Conservation (phyloP, 2,113 vertebrate genomes). For the Triplophysa dalaica region DNA sequence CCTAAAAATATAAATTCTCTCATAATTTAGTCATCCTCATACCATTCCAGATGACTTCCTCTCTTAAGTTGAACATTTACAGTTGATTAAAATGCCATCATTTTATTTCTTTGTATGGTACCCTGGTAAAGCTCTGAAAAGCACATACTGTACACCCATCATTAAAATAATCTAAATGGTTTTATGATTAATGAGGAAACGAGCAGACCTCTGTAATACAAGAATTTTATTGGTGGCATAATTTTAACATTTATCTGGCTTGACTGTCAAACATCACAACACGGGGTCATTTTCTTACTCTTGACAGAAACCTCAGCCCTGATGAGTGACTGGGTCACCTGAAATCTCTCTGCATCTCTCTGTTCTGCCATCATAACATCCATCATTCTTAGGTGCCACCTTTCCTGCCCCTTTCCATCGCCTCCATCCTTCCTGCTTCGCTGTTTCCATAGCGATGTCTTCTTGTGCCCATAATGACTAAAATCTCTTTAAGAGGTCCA, state of each 20-base stretch:
- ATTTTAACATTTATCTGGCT: not conserved
- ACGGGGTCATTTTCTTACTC: not conserved
- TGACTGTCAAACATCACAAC: constrained; percentile 11
- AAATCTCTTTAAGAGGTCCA: constrained; percentile 20
- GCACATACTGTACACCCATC: too few relatives aligned
- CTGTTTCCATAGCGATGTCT: constrained; percentile 53
- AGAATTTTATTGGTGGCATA: too few relatives aligned
- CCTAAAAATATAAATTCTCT: too few relatives aligned
- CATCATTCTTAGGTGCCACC: constrained; percentile 29
- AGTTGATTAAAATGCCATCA: too few relatives aligned
- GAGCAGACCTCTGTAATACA: too few relatives aligned
- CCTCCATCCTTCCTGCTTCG: constrained; percentile 22
- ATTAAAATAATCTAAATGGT: too few relatives aligned
- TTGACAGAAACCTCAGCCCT: not conserved
- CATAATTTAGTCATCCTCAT: too few relatives aligned
- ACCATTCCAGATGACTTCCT: too few relatives aligned
- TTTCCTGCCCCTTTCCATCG: constrained; percentile 36
- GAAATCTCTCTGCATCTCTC: constrained; percentile 47
- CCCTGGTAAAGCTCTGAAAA: too few relatives aligned
- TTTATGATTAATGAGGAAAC: too few relatives aligned
- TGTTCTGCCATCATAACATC: constrained; percentile 42
- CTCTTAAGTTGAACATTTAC: too few relatives aligned
- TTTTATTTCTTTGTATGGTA: too few relatives aligned
- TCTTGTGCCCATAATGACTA: constrained; percentile 46
- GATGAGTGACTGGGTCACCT: constrained; percentile 36